Evolutionary conservation across 2,113 vertebrate genomes (phyloP).

Genomic region (Cynoglossus semilaevis): DNA sequence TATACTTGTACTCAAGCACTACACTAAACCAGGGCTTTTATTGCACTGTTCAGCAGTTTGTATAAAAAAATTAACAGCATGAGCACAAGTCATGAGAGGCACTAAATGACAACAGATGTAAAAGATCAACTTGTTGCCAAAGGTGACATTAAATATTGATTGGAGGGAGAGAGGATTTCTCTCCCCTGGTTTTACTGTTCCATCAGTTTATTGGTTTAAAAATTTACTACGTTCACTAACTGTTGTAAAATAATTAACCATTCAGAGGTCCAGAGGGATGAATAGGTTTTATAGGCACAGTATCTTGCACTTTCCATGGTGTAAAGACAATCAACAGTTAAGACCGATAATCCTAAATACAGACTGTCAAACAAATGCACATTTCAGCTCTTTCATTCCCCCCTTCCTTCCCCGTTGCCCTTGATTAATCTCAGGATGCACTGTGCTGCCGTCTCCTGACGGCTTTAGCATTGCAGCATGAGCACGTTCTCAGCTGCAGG

Average conservation of each 20-base stretch:
- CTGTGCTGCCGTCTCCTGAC: no score
- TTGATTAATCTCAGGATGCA: conserved; percentile 5
- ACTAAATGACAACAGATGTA: background rate
- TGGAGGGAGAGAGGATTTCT: background rate
- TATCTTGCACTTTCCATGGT: conserved; percentile 2
- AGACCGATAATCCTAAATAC: background rate
- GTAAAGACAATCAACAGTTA: conserved; percentile 6
- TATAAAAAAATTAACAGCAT: background rate
- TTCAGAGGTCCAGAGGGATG: no score
- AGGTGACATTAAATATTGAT: no score
- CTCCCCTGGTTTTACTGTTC: background rate
- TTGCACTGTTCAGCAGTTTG: background rate
- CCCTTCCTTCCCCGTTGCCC: background rate
- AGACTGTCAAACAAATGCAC: background rate
- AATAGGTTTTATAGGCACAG: conserved; percentile 5
- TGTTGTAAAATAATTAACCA: conserved; percentile 22
- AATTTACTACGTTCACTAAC: conserved; percentile 8
- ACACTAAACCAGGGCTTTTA: background rate
- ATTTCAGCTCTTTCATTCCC: background rate
- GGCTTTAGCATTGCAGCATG: no score
- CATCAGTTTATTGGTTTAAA: conserved; percentile 3
- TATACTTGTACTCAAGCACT: background rate
- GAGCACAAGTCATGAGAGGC: background rate
- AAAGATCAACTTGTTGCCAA: background rate
- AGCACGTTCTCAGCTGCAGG: no score